Base-by-base conservation (phyloP, 2,888 invertebrate species). In the Torymus auratus region DNA sequence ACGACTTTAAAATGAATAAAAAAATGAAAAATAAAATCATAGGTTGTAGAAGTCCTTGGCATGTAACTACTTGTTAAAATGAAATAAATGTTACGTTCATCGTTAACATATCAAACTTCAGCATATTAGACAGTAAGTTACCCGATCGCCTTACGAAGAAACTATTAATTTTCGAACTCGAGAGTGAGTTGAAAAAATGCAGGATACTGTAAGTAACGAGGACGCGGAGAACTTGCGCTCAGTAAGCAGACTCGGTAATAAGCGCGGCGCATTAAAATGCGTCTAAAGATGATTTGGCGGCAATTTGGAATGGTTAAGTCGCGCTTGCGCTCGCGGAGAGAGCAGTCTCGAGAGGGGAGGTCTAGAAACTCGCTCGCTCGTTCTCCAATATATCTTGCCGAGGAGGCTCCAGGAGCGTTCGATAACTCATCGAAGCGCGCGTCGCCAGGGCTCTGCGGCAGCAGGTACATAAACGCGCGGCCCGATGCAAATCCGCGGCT, bases 401-500 rank as follows among this genome's bases (percentile, higher is more conserved):
- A 17, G 58, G 28, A 23, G 53, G 20, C 58, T 71, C n/a, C 13
- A 23, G 20, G 65, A 60, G 56, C 20, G 55, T 65, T 73, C 74
- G 75, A 75, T 80, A 80, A 75, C 80, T 75, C 80, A 80, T 70
- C 74, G 74, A 65, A 62, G 65, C 58, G 50, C 41, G 20, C 56
- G 71, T 78, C 17, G 67, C 17, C 71, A 14, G 61, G 61, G 28
- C 17, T n/a, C 17, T n/a, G 53, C 53, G 55, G 58, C 58, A 60
- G 70, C 20, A 52, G 20, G 69, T 61, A 67, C 60, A 23, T 74
- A 69, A 53, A 67, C 55, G 72, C 41, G 41, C 23, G 68, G 56
- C 3, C 23, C 65, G 72, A 83, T 84, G 83, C 80, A 83, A 84
- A 85, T 81, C 84, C 83, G 79, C 5, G 75, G 69, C 65, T 65